Conservation (phyloP, 2,797 vertebrate genomes). For the Sebastes nivosus region DNA sequence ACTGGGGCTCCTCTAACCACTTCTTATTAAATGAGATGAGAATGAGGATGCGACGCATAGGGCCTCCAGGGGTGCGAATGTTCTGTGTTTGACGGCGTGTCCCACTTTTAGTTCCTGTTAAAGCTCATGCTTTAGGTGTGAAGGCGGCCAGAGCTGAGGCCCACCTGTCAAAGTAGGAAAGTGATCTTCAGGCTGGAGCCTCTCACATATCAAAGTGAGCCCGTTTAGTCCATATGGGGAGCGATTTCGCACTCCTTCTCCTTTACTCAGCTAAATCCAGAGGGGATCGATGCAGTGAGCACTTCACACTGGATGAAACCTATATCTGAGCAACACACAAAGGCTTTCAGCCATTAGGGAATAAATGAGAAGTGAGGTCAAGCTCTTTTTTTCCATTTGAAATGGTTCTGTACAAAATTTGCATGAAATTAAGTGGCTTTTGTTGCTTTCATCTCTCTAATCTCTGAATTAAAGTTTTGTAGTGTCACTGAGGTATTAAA, state of each 20-base stretch:
- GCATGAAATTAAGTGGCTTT: neutral
- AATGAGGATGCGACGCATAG: neutral
- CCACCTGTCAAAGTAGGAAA: slow-evolving; percentile 51
- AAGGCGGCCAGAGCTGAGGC: slow-evolving; percentile 28
- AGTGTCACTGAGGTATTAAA: neutral
- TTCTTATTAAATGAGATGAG: neutral
- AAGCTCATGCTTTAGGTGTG: slow-evolving; percentile 48
- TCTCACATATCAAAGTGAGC: slow-evolving; percentile 49
- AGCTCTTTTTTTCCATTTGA: neutral
- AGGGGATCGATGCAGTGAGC: slow-evolving; percentile 6
- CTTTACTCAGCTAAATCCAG: slow-evolving; percentile 7
- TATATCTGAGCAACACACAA: neutral
- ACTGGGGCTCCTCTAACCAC: neutral
- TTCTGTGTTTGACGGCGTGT: slow-evolving; percentile 13
- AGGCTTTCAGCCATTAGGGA: neutral
- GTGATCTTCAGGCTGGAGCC: slow-evolving; percentile 27
- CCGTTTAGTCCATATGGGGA: neutral
- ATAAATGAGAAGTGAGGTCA: neutral
- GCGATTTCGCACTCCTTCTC: neutral
- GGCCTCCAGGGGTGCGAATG: neutral
- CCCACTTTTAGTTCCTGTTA: slow-evolving; percentile 45
- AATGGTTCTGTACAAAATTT: neutral
- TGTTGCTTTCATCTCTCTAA: neutral
- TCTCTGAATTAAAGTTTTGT: neutral
- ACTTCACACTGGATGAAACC: neutral